Conservation (phyloP, 2,888 invertebrate species). For the Dicycla oo region DNA sequence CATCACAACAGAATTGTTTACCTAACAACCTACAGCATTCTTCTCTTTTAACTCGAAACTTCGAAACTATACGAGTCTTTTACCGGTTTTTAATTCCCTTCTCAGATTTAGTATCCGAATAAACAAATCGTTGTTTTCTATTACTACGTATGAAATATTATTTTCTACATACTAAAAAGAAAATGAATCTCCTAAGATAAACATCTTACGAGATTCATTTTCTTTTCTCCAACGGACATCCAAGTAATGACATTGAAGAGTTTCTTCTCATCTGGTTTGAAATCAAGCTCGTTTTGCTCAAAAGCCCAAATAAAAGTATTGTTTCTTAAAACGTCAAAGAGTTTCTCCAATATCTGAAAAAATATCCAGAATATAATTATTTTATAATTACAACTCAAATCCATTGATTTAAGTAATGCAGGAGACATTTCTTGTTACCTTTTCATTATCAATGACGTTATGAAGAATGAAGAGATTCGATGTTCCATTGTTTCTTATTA, state of each 20-base stretch:
- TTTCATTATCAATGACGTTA: no score
- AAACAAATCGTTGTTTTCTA: neutral
- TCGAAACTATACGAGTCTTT: neutral
- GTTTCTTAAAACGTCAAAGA: neutral
- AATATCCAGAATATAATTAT: neutral
- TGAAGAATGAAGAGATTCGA: neutral
- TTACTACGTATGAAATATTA: neutral
- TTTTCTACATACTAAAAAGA: no score
- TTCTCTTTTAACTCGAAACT: neutral
- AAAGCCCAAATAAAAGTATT: neutral
- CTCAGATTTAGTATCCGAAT: neutral
- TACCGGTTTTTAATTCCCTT: neutral
- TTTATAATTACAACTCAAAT: neutral
- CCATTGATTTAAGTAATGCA: neutral
- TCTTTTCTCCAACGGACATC: neutral
- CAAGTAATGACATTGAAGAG: neutral
- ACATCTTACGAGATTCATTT: neutral
- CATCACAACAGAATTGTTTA: neutral
- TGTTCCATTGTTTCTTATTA: neutral
- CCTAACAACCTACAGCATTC: no score
- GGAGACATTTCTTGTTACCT: no score
- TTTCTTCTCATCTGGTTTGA: neutral
- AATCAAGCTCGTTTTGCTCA: neutral
- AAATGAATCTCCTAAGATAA: no score
- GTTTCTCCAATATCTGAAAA: neutral